phyloP scores from a whole-genome alignment of 2,888 invertebrate genomes.

The Spilosoma lubricipeda region DNA sequence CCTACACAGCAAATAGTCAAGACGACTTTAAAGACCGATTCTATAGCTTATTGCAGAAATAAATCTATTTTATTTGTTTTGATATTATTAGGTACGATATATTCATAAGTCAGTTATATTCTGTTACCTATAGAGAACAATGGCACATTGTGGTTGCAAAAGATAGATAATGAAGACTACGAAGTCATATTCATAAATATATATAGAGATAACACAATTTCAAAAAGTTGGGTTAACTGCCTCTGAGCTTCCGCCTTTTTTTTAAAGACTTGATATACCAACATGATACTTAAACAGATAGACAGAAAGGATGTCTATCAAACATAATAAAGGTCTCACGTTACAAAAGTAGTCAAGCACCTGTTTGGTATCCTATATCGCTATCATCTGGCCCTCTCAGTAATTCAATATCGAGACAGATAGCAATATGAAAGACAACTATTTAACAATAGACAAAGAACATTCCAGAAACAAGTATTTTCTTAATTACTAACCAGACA shows the following conservation, averaged over 20 bases:
- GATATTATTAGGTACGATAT: neutral
- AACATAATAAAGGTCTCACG: constrained; percentile 14
- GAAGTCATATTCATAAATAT: no score
- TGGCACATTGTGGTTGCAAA: no score
- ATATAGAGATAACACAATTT: no score
- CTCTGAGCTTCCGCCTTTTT: neutral
- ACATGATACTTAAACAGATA: neutral
- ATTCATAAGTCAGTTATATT: neutral
- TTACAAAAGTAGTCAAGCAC: constrained; percentile 36
- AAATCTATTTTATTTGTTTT: neutral
- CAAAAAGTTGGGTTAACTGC: no score
- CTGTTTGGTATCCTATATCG: constrained; percentile 35
- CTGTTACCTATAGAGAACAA: no score
- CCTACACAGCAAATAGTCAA: constrained; percentile 29
- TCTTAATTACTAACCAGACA: constrained; percentile 1
- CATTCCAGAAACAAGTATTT: constrained; percentile 8
- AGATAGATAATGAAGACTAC: no score
- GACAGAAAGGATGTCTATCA: neutral
- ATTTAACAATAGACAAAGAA: constrained; percentile 11
- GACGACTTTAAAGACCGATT: neutral
- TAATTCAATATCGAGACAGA: constrained; percentile 14
- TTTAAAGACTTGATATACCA: neutral
- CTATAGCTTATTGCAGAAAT: neutral
- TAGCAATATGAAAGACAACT: constrained; percentile 2
- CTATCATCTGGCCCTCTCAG: constrained; percentile 11